These are phyloP conservation scores for Cichlasoma orientale DNA, from an alignment of 2,797 vertebrate species.

Conservation along the genomic window DNA sequence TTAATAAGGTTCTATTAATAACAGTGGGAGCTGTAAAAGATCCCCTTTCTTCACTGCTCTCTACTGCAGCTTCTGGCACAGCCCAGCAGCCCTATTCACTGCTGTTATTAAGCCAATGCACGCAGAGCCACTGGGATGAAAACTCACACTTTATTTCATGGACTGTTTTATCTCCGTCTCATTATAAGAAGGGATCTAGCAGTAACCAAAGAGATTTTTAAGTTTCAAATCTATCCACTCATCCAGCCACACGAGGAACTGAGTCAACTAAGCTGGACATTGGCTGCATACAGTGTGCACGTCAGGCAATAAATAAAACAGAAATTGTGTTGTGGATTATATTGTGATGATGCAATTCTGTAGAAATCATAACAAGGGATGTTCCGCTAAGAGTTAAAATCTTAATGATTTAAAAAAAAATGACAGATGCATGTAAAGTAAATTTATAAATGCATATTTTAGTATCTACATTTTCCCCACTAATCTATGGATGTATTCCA, in stretches of 20 bases:
- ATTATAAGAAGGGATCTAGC: neutral
- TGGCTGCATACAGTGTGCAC: neutral
- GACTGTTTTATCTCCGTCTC: conserved; percentile 25
- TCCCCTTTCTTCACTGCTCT: conserved; percentile 64
- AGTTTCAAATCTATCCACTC: neutral
- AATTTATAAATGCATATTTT: neutral
- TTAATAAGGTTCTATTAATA: conserved; percentile 84
- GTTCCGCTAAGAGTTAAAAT: neutral
- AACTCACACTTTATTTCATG: neutral
- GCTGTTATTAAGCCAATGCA: conserved; percentile 61
- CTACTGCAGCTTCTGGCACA: conserved; percentile 39
- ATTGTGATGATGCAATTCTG: neutral
- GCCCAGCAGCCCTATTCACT: conserved; percentile 49
- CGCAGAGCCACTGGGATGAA: conserved; percentile 31
- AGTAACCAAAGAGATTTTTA: neutral
- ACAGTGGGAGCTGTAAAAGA: conserved; percentile 71
- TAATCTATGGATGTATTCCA: neutral
- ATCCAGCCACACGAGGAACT: neutral
- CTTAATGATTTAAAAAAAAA: neutral
- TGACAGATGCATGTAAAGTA: neutral
- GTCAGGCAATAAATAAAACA: neutral
- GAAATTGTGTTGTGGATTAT: neutral
- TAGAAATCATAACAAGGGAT: neutral
- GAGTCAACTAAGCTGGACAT: neutral
- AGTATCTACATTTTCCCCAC: neutral